Evolutionary conservation across 2,797 vertebrate species (phyloP), one percentile per base, ranked within the genome.

Genomic region (Sebastes matsubarae): DNA sequence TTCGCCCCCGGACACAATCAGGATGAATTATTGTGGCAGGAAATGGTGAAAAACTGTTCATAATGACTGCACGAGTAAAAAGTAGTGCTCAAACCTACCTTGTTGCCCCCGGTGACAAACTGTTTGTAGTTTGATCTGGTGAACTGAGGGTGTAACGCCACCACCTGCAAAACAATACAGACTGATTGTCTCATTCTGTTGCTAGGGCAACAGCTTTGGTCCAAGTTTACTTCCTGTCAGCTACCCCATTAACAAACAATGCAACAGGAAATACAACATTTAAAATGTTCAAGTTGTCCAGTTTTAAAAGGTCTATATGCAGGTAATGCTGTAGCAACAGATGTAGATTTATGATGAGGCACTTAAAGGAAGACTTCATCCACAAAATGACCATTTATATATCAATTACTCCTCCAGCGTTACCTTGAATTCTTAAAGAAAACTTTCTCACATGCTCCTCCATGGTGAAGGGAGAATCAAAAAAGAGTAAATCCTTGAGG

Each of bases 51-150:
- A 85, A 85, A 83, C 50, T 83, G 72, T 16, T 64, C 63, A 80
- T 82, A 86, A 84, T 81, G 66, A 86, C 67, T 6, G 29, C 25
- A 38, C 8, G 1, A n/a, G 72, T 20, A 61, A 63, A 76, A 85
- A 82, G 16, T 46, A 66, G 14, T 11, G 36, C 55, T 88, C 38
- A 77, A 74, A 87, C 92, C 91, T 95, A 99, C 98, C 97, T 99
- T 99, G 94, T 97, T 99, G 46, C 98, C 97, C 72, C 98, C 99
- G 0, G 98, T 99, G 91, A 99, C 98, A 96, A 99, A 99, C 86
- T 99, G 98, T 92, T 99, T 99, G 95, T 96, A 97, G 94, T 97
- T 98, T 14, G 97, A 98, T 93, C 94, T 97, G 93, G 97, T 95
- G 82, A 98, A 99, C 71, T 97, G 97, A 76, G 99, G 99, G 81